These are phyloP conservation scores for Plemyria rubiginata DNA, from an alignment of 2,888 invertebrate genomes.

Conservation along the genomic window DNA sequence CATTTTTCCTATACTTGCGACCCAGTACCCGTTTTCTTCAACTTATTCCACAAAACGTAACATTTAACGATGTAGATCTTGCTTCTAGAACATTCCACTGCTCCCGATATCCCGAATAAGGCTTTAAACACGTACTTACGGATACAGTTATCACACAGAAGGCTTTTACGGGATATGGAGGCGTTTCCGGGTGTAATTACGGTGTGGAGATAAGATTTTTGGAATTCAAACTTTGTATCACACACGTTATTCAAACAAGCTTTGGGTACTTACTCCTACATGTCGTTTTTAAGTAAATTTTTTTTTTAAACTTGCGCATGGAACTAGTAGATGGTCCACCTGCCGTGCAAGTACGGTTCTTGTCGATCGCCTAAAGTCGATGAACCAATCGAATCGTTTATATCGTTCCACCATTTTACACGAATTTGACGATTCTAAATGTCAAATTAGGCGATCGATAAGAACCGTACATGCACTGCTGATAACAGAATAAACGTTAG, in stretches of 20 bases:
- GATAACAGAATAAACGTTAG: no score
- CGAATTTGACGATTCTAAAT: no score
- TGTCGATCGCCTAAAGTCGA: no score
- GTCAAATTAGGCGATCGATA: no score
- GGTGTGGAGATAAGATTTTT: slow-evolving; percentile 15
- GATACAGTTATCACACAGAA: slow-evolving; percentile 21
- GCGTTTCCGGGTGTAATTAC: slow-evolving; percentile 22
- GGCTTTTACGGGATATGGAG: slow-evolving; percentile 19
- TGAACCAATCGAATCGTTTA: no score
- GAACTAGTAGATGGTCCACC: no score
- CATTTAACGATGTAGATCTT: slow-evolving; percentile 36
- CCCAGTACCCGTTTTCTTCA: neutral
- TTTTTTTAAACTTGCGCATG: no score
- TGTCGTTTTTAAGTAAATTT: neutral
- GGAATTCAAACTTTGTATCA: slow-evolving; percentile 1
- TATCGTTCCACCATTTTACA: no score
- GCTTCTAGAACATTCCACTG: slow-evolving; percentile 28
- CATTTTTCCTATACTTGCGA: neutral
- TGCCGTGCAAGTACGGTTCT: no score
- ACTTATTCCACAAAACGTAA: slow-evolving; percentile 22
- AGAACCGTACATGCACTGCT: no score
- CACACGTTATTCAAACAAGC: neutral
- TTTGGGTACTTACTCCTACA: neutral
- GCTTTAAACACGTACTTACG: slow-evolving; percentile 36
- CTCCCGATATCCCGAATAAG: slow-evolving; percentile 30